These are phyloP conservation scores for Limosa lapponica DNA, from an alignment of 2,797 vertebrate genomes.

Conservation along the genomic window DNA sequence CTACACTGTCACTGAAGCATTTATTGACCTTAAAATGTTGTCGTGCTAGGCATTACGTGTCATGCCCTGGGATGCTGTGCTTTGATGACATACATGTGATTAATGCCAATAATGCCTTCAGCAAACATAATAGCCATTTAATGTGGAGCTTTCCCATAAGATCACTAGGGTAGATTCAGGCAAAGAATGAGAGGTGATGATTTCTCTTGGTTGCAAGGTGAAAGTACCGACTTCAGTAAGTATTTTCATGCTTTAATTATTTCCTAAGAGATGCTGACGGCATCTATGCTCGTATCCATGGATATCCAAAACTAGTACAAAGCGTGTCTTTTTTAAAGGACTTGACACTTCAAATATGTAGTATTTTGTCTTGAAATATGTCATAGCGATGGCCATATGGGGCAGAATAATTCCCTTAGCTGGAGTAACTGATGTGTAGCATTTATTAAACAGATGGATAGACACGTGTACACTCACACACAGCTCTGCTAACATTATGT, in stretches of 20 bases:
- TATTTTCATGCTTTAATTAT: neutral
- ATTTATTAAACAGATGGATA: conserved; percentile 18
- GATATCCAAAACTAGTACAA: neutral
- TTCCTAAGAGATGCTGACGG: neutral
- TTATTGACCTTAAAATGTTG: neutral
- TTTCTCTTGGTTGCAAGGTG: neutral
- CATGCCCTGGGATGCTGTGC: neutral
- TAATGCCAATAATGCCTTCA: conserved; percentile 7
- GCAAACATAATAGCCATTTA: neutral
- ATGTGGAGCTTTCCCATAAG: neutral
- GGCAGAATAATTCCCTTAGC: conserved; percentile 8
- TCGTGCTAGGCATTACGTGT: neutral
- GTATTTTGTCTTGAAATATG: conserved; percentile 36
- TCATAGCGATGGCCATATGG: neutral
- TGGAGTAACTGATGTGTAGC: neutral
- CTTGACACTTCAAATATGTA: neutral
- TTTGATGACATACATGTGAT: neutral
- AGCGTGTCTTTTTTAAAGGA: neutral
- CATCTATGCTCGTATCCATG: neutral
- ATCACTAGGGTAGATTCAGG: neutral
- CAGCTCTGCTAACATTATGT: neutral
- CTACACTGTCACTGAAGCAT: neutral
- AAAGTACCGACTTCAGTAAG: neutral
- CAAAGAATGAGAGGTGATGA: neutral
- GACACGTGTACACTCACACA: neutral